These are phyloP conservation scores for Ophion costatus DNA, from an alignment of 2,888 invertebrate species.

Conservation along the genomic window DNA sequence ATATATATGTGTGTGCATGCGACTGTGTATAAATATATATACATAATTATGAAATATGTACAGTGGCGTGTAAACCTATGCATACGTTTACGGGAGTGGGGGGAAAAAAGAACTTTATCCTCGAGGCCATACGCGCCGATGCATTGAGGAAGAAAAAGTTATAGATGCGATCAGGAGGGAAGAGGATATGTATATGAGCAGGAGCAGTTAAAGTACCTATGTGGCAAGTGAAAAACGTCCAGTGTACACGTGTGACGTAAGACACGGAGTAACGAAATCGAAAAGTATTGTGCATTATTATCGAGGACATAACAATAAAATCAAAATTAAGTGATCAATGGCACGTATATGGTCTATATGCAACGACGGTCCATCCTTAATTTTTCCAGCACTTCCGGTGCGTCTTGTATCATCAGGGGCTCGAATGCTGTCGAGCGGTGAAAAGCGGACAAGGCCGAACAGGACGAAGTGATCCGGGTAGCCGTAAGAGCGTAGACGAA, in stretches of 20 bases:
- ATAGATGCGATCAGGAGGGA: slow-evolving; percentile 6
- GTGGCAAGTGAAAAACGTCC: slow-evolving; percentile 64
- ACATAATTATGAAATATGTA: background rate
- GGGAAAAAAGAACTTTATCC: background rate
- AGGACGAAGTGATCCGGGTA: background rate
- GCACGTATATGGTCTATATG: background rate
- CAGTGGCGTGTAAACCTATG: background rate
- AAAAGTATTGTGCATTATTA: slow-evolving; percentile 76
- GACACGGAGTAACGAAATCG: slow-evolving; percentile 67
- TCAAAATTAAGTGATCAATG: slow-evolving; percentile 76
- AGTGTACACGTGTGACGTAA: slow-evolving; percentile 57
- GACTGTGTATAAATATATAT: background rate
- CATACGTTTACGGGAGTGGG: background rate
- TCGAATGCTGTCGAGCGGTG: background rate
- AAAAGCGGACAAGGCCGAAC: too few relatives aligned
- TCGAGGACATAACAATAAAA: slow-evolving; percentile 76
- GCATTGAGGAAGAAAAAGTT: slow-evolving; percentile 15
- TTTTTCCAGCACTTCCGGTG: background rate
- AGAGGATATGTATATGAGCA: slow-evolving; percentile 21
- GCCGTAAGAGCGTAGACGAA: background rate
- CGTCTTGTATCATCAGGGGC: background rate
- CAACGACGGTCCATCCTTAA: background rate
- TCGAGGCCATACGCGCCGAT: background rate
- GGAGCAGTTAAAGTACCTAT: slow-evolving; percentile 64
- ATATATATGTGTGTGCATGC: background rate